These are phyloP conservation scores for Rhynchonycteris naso DNA, from an alignment of 2,797 vertebrate species.

Conservation along the genomic window DNA sequence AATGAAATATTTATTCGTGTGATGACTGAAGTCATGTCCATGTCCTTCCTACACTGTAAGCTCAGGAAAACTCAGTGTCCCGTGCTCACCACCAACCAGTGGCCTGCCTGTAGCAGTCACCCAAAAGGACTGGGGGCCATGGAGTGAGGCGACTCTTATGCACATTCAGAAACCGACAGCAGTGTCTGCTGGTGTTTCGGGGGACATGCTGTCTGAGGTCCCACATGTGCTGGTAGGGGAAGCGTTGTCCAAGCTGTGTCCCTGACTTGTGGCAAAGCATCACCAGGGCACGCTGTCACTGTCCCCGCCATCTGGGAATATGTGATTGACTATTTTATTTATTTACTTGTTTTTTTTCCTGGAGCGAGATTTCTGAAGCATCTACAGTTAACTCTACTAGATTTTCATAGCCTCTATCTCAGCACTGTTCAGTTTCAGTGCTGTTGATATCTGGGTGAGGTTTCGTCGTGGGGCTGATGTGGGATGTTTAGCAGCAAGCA, in stretches of 20 bases:
- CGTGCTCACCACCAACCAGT: no score
- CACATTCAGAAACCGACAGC: neutral
- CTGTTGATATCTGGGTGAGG: neutral
- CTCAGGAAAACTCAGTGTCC: neutral
- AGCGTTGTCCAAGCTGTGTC: neutral
- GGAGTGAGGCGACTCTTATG: fast-evolving
- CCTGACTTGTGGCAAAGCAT: neutral
- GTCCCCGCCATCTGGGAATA: neutral
- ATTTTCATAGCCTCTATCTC: neutral
- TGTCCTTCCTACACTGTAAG: neutral
- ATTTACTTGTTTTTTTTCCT: neutral
- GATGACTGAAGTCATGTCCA: neutral
- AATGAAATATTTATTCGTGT: neutral
- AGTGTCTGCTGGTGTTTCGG: neutral
- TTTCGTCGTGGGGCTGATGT: no score
- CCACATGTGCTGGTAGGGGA: neutral
- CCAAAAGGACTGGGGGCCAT: neutral
- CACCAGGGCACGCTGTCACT: neutral
- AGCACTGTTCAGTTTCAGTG: neutral
- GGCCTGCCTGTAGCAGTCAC: fast-evolving
- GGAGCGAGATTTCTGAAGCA: slow-evolving; percentile 10
- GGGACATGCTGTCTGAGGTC: neutral
- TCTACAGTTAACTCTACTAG: neutral
- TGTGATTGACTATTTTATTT: neutral
- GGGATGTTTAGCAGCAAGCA: fast-evolving